Conservation (phyloP, 2,113 vertebrate genomes). For the Sturnus vulgaris region DNA sequence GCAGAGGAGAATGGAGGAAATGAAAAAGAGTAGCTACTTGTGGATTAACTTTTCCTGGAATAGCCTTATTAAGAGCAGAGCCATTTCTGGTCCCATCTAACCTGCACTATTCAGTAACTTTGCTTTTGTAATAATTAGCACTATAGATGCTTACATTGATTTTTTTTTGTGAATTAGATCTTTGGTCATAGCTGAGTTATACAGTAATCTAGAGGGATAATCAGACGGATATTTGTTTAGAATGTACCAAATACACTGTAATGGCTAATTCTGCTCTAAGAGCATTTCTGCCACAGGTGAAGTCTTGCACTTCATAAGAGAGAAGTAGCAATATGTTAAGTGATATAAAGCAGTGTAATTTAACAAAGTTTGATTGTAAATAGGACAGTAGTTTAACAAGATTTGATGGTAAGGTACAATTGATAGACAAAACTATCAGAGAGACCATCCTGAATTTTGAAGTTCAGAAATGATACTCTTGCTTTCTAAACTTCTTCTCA, state of each 20-base stretch:
- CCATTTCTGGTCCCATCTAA: background rate
- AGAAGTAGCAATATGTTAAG: background rate
- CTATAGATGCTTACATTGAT: background rate
- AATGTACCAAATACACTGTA: background rate
- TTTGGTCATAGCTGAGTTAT: background rate
- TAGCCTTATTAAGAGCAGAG: background rate
- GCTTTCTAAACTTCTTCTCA: background rate
- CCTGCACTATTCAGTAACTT: background rate
- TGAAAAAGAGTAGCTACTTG: background rate
- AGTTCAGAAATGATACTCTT: background rate
- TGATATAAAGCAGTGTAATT: background rate
- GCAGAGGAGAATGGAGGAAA: background rate
- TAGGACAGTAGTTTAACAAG: background rate
- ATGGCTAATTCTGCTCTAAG: background rate
- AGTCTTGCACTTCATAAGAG: background rate
- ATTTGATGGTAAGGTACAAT: background rate
- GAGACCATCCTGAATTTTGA: background rate
- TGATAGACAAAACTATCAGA: background rate
- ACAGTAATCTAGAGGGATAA: background rate
- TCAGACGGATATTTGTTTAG: background rate
- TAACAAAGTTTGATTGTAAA: background rate
- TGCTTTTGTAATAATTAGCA: background rate
- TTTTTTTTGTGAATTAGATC: background rate
- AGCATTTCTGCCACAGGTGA: background rate
- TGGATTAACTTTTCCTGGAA: constrained; percentile 17